Conservation (phyloP, 2,888 invertebrate species). For the Temnothorax unifasciatus region DNA sequence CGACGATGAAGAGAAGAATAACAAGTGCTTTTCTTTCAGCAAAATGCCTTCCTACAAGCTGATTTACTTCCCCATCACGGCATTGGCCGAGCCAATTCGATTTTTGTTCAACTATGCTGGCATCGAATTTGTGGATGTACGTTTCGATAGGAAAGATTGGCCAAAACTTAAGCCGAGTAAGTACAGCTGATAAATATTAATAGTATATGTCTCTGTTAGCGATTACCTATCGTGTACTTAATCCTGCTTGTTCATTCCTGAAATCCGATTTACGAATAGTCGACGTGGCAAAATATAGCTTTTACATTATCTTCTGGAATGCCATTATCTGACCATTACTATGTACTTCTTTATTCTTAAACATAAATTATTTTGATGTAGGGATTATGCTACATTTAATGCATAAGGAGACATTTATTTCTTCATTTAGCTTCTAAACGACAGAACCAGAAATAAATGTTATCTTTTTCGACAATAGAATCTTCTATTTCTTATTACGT, state of each 20-base stretch:
- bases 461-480: constrained; percentile 15
- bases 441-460: not conserved
- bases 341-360: not conserved
- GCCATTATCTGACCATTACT: no score
- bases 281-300: not conserved
- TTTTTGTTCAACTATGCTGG: constrained; percentile 84
- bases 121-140: constrained; percentile 84
- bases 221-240: not conserved
- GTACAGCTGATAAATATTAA: constrained; percentile 29
- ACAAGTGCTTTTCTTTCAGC: constrained; percentile 42
- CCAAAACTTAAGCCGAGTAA: constrained; percentile 81
- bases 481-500: constrained; percentile 41
- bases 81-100: constrained; percentile 85
- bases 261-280: not conserved
- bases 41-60: constrained; percentile 81
- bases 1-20: no score
- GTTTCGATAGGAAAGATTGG: constrained; percentile 82
- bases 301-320: no score
- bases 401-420: not conserved
- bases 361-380: not conserved
- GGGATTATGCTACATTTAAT: not conserved
- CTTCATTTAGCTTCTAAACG: not conserved
- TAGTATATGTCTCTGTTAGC: not conserved
- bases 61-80: constrained; percentile 85
- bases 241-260: not conserved